A percentile compares a stretch with the other conserved stretches of the same genome.
phyloP scores from a whole-genome alignment of 2,888 invertebrate genomes.

The Cataglyphis rosenhaueri region DNA sequence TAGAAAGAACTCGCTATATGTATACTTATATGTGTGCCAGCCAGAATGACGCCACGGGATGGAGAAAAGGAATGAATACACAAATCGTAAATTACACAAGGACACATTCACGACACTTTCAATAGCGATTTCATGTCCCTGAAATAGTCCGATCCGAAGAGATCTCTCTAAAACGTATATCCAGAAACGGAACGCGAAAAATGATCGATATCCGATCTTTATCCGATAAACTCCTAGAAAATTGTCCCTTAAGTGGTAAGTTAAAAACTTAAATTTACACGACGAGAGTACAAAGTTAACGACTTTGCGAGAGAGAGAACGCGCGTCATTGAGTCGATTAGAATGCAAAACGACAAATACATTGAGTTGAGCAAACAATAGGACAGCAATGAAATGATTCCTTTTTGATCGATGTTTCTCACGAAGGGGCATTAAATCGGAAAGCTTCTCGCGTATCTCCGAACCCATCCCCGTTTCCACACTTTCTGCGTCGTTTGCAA shows the following conservation, averaged over 20 bases:
- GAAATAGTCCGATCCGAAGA: constrained; percentile 20
- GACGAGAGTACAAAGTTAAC: constrained; percentile 63
- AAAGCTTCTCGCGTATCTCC: constrained; percentile 22
- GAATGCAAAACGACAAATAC: constrained; percentile 52
- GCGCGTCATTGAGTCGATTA: constrained; percentile 48
- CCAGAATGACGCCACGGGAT: constrained; percentile 15
- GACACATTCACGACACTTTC: constrained; percentile 20
- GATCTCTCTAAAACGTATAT: constrained; percentile 28
- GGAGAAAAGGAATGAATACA: constrained; percentile 28
- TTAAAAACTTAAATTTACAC: constrained; percentile 66
- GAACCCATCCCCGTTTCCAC: background rate
- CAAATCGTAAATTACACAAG: constrained; percentile 44
- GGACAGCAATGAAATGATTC: constrained; percentile 76
- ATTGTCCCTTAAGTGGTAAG: constrained; percentile 68
- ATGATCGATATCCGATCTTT: constrained; percentile 27
- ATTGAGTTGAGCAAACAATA: constrained; percentile 78
- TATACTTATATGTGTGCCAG: constrained; percentile 1
- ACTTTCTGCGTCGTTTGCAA: constrained; percentile 13
- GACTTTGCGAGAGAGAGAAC: constrained; percentile 25
- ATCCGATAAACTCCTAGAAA: constrained; percentile 70
- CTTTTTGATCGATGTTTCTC: constrained; percentile 60
- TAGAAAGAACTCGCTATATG: constrained; percentile 29
- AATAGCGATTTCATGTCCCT: constrained; percentile 19
- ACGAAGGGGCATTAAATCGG: constrained; percentile 53
- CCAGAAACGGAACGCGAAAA: constrained; percentile 30